A percentile compares a stretch with the other conserved stretches of the same genome.
Evolutionary conservation across 2,888 invertebrate genomes (phyloP).

Genomic region (Julus scanicus): DNA sequence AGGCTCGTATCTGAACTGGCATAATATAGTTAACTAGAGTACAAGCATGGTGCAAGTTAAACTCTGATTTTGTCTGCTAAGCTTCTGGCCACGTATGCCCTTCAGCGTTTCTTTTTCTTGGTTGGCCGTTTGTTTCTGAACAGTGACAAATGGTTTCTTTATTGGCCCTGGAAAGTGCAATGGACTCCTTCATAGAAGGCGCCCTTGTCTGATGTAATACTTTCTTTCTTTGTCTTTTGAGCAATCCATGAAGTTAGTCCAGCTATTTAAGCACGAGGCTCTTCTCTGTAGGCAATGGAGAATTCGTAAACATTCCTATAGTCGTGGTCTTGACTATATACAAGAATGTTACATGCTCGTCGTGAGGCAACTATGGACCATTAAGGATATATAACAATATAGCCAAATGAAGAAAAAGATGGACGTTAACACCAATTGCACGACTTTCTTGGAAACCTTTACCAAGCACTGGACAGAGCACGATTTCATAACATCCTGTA

Average conservation of each 20-base stretch:
- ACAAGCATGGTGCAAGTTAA: background rate
- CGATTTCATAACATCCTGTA: background rate
- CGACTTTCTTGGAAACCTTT: background rate
- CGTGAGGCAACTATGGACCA: slow-evolving; percentile 33
- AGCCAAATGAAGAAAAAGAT: slow-evolving; percentile 27
- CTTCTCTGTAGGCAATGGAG: background rate
- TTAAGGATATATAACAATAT: slow-evolving; percentile 27
- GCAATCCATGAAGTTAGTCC: background rate
- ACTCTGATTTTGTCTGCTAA: background rate
- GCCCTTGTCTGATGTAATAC: slow-evolving; percentile 33
- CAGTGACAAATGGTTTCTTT: slow-evolving; percentile 33
- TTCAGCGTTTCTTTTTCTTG: background rate
- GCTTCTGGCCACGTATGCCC: slow-evolving; percentile 26
- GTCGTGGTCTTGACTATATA: background rate
- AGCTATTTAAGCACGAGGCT: background rate
- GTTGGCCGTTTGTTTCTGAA: slow-evolving; percentile 7
- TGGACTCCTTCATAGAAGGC: slow-evolving; percentile 15
- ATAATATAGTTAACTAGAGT: background rate
- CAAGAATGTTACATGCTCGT: slow-evolving; percentile 4
- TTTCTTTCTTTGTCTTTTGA: slow-evolving; percentile 26
- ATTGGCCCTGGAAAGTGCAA: slow-evolving; percentile 22
- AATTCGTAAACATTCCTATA: slow-evolving; percentile 13
- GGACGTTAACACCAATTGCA: slow-evolving; percentile 27
- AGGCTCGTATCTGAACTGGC: no score
- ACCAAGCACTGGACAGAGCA: background rate